phyloP scores from a whole-genome alignment of 2,113 vertebrate species.

The Grammomys surdaster region DNA sequence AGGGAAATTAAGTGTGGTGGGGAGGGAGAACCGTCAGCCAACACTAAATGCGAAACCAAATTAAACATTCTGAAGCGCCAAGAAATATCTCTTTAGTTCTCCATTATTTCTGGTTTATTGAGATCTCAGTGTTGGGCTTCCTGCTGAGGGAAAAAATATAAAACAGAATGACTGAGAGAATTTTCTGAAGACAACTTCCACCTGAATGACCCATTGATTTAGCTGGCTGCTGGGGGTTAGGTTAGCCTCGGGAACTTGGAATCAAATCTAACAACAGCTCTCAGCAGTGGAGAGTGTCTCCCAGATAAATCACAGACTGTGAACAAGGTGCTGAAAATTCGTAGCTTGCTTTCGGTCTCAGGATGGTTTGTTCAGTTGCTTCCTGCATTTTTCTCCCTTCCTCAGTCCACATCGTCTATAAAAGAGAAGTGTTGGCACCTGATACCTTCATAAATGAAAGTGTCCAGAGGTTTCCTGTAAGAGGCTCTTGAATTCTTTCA shows the following conservation, averaged over 20 bases:
- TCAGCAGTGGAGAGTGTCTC: constrained; percentile 53
- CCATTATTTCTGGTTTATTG: constrained; percentile 69
- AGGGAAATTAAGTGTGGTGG: constrained; percentile 63
- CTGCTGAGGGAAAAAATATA: constrained; percentile 43
- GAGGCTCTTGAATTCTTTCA: constrained; percentile 7
- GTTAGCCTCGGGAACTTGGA: constrained; percentile 40
- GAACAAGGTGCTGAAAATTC: constrained; percentile 58
- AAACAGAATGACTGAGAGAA: constrained; percentile 58
- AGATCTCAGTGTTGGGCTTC: constrained; percentile 48
- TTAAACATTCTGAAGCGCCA: constrained; percentile 64
- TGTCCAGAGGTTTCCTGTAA: neutral
- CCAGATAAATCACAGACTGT: constrained; percentile 58
- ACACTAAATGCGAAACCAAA: constrained; percentile 60
- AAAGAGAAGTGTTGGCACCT: neutral
- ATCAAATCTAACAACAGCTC: constrained; percentile 49
- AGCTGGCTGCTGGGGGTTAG: constrained; percentile 6
- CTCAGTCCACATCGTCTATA: constrained; percentile 59
- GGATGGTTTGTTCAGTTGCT: neutral
- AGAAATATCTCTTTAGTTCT: constrained; percentile 61
- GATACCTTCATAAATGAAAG: constrained; percentile 48
- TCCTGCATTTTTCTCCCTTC: constrained; percentile 2
- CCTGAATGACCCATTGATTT: constrained; percentile 33
- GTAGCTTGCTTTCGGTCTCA: constrained; percentile 7
- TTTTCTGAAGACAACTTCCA: constrained; percentile 48
- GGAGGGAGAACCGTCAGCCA: constrained; percentile 38